These are phyloP conservation scores for Acanthosepion esculentum DNA, from an alignment of 2,888 invertebrate species.

Conservation along the genomic window DNA sequence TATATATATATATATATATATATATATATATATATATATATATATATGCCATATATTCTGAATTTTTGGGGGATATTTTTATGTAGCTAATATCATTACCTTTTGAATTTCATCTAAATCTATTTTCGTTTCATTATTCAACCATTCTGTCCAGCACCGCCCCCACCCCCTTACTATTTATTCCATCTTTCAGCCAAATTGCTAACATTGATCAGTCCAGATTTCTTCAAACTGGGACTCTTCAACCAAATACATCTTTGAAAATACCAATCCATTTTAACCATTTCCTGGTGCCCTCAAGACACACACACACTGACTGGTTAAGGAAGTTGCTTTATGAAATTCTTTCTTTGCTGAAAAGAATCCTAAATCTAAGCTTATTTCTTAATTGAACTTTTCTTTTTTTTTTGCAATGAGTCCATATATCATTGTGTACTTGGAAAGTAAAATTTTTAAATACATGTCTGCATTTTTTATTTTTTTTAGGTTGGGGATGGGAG, in stretches of 20 bases:
- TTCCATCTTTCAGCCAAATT: background rate
- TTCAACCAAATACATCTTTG: background rate
- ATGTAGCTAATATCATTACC: background rate
- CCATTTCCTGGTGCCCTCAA: background rate
- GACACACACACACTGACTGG: background rate
- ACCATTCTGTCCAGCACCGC: background rate
- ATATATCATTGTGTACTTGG: background rate
- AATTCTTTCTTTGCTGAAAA: background rate
- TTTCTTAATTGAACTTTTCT: background rate
- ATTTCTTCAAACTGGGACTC: background rate
- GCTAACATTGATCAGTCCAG: background rate
- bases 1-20: no score
- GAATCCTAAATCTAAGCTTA: background rate
- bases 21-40: no score
- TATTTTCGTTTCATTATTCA: conserved; percentile 1
- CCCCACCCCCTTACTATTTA: background rate
- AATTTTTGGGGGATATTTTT: background rate
- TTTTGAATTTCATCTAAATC: background rate
- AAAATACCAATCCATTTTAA: no score
- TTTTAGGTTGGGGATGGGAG: background rate
- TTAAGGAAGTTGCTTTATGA: background rate
- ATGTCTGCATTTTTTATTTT: background rate
- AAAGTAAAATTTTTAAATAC: background rate
- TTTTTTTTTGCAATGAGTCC: background rate
- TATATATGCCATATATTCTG: background rate